Base-by-base conservation (phyloP, 2,888 invertebrate genomes). In the Andrena flavipes region DNA sequence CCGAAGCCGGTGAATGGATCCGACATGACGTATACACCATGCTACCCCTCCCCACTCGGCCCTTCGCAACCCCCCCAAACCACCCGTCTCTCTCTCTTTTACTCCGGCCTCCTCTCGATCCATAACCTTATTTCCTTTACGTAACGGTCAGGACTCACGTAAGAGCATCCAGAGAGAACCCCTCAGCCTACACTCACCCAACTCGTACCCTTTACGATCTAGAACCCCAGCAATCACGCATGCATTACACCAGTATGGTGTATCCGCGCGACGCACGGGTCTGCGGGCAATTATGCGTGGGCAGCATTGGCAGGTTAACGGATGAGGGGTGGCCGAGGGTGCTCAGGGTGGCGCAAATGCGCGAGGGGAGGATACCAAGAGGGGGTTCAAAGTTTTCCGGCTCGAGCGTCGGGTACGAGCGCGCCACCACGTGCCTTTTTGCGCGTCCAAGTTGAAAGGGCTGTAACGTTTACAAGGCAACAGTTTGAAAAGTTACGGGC, bases 1-100 rank as follows among this genome's bases (percentile, higher is more conserved):
- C 84, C 85, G 88, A 90, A 90, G 90, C 92, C 90, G 90, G 91
- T 92, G 91, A 92, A 92, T 92, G 91, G 91, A 91, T 90, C 86
- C 89, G 88, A 89, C 91, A 91, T 92, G 92, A 92, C 91, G 92
- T 91, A 90, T 90, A 89, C 88, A 86, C 91, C 89, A 88, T 90
- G 87, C 85, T 85, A 49, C 71, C 74, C 74, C 54, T 56, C 74
- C 42, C 56, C 51, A 60, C 13, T 62, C 63, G 7, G 29, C 29
- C 4, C 48, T 10, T 13, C 16, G 7, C 29, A 26, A 10, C 13
- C 49, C 67, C 49, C 67, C 2, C 42, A 33, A 30, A 60, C 60
- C 23, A n/a, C 60, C 54, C 51, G 2, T 48, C 56, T 35, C 20
- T 68, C 29, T 23, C 56, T 48, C 20, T 71, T 3, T 72, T 26